phyloP scores from a whole-genome alignment of 2,888 invertebrate genomes.

The Macroteleia sp. region DNA sequence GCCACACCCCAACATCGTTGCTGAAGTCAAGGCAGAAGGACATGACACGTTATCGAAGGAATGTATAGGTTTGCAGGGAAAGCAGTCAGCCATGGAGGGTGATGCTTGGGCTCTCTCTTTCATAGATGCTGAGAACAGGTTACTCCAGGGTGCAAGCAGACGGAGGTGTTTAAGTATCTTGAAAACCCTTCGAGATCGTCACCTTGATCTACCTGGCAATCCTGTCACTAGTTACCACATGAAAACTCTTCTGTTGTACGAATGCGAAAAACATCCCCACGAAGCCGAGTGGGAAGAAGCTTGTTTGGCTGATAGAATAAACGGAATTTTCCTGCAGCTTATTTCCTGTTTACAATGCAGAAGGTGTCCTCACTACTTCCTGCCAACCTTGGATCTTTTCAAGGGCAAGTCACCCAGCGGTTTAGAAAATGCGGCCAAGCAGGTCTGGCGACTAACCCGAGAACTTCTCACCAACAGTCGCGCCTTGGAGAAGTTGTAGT shows the following conservation, averaged over 20 bases:
- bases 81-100: conserved; percentile 91
- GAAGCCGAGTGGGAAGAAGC: conserved; percentile 93
- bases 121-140: conserved; percentile 90
- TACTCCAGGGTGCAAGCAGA: conserved; percentile 90
- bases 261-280: conserved; percentile 94
- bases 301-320: conserved; percentile 91
- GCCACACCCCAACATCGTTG: conserved; percentile 91
- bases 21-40: conserved; percentile 93
- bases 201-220: conserved; percentile 90
- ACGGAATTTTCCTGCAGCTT: conserved; percentile 92
- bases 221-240: conserved; percentile 91
- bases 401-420: conserved; percentile 91
- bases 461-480: conserved; percentile 92
- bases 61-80: conserved; percentile 88
- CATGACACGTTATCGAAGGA: conserved; percentile 92
- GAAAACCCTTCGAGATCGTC: conserved; percentile 92
- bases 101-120: conserved; percentile 95
- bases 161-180: conserved; percentile 90
- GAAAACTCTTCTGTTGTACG: conserved; percentile 91
- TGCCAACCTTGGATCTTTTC: conserved; percentile 92
- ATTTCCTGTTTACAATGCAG: conserved; percentile 94
- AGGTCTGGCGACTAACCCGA: conserved; percentile 91
- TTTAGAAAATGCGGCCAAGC: conserved; percentile 92
- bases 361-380: conserved; percentile 93
- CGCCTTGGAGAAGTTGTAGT: conserved; percentile 88